phyloP scores from a whole-genome alignment of 2,797 vertebrate genomes.

The Sphaeramia orbicularis region DNA sequence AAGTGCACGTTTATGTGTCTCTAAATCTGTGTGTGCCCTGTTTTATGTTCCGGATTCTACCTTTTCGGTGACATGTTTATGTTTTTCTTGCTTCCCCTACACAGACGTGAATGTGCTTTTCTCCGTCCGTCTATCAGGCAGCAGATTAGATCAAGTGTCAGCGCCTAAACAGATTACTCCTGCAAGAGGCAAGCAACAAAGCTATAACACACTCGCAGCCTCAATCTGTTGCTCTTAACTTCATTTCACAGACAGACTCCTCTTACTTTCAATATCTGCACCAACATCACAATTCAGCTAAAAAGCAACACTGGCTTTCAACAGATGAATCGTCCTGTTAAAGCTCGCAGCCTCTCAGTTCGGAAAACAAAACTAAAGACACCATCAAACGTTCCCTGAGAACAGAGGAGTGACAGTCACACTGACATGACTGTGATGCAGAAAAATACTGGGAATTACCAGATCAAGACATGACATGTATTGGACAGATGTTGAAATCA shows the following conservation, averaged over 20 bases:
- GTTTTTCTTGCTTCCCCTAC: background rate
- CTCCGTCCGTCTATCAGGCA: conserved; percentile 43
- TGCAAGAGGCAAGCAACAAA: conserved; percentile 47
- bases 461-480: background rate
- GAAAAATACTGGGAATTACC: background rate
- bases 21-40: conserved; percentile 26
- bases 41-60: conserved; percentile 43
- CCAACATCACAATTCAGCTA: conserved; percentile 36
- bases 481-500: background rate
- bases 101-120: conserved; percentile 16
- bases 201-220: conserved; percentile 57
- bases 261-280: conserved; percentile 62
- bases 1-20: conserved; percentile 27
- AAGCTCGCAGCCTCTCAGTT: conserved; percentile 4
- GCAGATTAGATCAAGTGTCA: conserved; percentile 68
- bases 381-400: background rate
- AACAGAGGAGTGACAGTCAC: background rate
- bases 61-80: conserved; percentile 14
- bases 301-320: conserved; percentile 39
- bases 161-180: conserved; percentile 62
- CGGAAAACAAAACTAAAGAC: background rate
- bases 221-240: conserved; percentile 64
- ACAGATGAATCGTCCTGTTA: conserved; percentile 25
- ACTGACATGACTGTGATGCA: background rate
- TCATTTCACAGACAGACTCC: conserved; percentile 56